A percentile compares a stretch with the other conserved stretches of the same genome.
Evolutionary conservation across 2,113 vertebrate species (phyloP).

Genomic region (Sinocyclocheilus anophthalmus): DNA sequence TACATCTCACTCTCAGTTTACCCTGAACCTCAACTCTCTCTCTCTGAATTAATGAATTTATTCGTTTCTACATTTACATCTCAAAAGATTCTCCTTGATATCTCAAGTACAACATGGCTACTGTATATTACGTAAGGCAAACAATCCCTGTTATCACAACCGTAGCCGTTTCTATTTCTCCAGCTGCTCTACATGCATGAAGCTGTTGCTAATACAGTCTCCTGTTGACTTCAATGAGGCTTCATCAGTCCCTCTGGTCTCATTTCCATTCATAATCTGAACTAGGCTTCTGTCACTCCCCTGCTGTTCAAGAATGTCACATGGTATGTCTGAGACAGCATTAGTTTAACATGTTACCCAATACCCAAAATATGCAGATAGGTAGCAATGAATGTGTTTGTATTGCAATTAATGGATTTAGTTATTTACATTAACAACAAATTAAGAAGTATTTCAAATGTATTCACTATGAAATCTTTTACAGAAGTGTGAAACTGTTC

Average conservation of each 20-base stretch:
- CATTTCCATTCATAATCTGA: conserved; percentile 15
- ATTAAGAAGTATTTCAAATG: neutral
- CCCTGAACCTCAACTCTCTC: conserved; percentile 43
- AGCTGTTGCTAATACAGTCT: conserved; percentile 10
- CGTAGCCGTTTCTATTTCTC: conserved; percentile 62
- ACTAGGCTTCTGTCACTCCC: neutral
- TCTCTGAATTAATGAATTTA: conserved; percentile 38
- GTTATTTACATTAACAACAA: neutral
- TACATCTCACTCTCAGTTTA: conserved; percentile 40
- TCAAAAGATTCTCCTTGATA: conserved; percentile 63
- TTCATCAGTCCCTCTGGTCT: neutral
- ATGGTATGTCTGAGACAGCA: neutral
- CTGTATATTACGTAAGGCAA: conserved; percentile 72
- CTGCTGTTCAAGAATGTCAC: neutral
- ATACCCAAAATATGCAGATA: neutral
- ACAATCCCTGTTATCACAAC: conserved; percentile 77
- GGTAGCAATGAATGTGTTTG: neutral
- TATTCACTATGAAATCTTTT: neutral
- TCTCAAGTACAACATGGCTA: conserved; percentile 43
- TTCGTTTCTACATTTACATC: conserved; percentile 64
- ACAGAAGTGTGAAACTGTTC: neutral
- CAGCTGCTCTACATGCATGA: conserved; percentile 43
- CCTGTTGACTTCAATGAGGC: conserved; percentile 3
- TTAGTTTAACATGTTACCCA: conserved; percentile 13
- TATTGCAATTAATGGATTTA: neutral